Evolutionary conservation across 1,140 invertebrate genomes (phyloP).

Genomic region (Trichogramma pretiosum): DNA sequence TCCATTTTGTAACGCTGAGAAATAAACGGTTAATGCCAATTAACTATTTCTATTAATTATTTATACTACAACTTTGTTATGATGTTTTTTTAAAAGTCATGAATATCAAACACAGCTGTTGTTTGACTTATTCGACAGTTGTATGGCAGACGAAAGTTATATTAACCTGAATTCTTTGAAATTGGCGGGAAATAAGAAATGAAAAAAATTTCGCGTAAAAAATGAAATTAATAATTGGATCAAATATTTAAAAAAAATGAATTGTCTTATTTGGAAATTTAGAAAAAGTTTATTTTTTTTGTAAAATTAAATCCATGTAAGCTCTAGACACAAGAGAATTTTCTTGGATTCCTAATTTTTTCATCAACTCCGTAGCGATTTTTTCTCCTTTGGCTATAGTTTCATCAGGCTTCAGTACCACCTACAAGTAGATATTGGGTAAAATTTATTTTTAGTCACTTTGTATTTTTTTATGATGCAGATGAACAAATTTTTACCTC

Average conservation of each 20-base stretch:
- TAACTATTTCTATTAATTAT: no score
- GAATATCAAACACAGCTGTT: background rate
- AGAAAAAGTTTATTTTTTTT: constrained; percentile 9
- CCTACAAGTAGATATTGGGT: constrained; percentile 44
- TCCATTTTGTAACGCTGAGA: no score
- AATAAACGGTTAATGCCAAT: no score
- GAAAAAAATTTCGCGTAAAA: background rate
- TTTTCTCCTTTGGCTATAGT: constrained; percentile 58
- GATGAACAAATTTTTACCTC: constrained; percentile 54
- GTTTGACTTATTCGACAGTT: background rate
- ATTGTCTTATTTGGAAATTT: background rate
- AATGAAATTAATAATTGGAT: background rate
- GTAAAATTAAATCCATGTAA: constrained; percentile 60
- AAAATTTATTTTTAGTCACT: background rate
- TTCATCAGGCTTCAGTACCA: constrained; percentile 58
- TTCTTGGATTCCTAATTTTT: constrained; percentile 56
- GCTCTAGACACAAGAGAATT: constrained; percentile 64
- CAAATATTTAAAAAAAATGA: background rate
- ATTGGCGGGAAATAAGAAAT: constrained; percentile 1
- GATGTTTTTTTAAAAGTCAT: no score
- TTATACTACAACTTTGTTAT: no score
- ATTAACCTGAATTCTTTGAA: background rate
- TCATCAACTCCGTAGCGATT: constrained; percentile 62
- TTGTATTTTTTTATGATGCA: background rate
- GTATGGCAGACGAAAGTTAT: background rate